A percentile compares a stretch with the other conserved stretches of the same genome.
These are phyloP conservation scores for Manduca sexta DNA, from an alignment of 1,140 invertebrate species.

Conservation along the genomic window DNA sequence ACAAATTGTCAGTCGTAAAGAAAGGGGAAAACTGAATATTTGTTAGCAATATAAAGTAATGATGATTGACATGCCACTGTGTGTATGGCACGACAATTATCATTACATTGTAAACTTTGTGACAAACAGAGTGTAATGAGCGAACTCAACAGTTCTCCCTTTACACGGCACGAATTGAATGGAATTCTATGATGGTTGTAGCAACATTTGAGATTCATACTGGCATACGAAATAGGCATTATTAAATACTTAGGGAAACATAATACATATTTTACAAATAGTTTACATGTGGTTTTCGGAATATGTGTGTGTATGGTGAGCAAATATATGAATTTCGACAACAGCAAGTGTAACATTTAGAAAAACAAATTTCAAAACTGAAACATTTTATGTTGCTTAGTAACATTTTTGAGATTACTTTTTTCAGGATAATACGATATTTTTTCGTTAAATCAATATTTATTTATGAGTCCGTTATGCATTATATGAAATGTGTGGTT, in stretches of 20 bases:
- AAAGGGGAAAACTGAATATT: slow-evolving; percentile 68
- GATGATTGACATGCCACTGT: slow-evolving; percentile 54
- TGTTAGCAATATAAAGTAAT: slow-evolving; percentile 47
- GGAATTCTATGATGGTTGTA: slow-evolving; percentile 39
- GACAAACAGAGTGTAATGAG: slow-evolving; percentile 39
- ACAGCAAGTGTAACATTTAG: too few species aligned
- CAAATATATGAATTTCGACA: too few species aligned
- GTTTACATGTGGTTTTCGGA: too few species aligned
- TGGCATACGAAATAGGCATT: neutral
- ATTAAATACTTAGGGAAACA: neutral
- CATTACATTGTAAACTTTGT: slow-evolving; percentile 24
- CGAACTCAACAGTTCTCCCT: slow-evolving; percentile 53
- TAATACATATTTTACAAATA: too few species aligned
- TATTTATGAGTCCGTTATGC: too few species aligned
- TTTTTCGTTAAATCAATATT: too few species aligned
- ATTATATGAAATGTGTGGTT: too few species aligned
- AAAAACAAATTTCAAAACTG: too few species aligned
- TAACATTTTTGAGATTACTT: too few species aligned
- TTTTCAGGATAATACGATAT: too few species aligned
- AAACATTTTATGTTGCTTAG: too few species aligned
- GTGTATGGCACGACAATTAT: slow-evolving; percentile 50
- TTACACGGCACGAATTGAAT: slow-evolving; percentile 39
- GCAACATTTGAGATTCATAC: slow-evolving; percentile 34
- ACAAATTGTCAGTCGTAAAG: slow-evolving; percentile 12
- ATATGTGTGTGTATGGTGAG: too few species aligned